Evolutionary conservation across 2,888 invertebrate species (phyloP).

Genomic region (Eurois occulta): DNA sequence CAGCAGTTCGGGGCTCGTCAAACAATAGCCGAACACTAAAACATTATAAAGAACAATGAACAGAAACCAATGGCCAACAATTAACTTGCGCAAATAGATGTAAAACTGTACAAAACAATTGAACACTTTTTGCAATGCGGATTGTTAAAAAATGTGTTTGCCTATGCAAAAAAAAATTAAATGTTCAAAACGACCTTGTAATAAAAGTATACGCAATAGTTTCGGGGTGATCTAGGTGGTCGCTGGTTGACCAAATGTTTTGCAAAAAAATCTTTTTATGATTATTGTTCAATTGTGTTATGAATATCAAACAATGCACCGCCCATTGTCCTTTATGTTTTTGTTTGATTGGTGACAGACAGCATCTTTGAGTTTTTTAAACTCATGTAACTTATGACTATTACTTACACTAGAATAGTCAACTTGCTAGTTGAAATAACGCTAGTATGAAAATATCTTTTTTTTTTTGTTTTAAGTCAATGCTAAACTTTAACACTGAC

Average conservation of each 20-base stretch:
- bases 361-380: slow-evolving; percentile 40
- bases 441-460: neutral
- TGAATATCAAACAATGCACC: slow-evolving; percentile 72
- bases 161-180: slow-evolving; percentile 77
- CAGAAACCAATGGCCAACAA: slow-evolving; percentile 69
- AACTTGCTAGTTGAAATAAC: slow-evolving; percentile 5
- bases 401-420: slow-evolving; percentile 20
- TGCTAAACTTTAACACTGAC: too few relatives aligned
- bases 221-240: slow-evolving; percentile 75
- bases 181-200: slow-evolving; percentile 67
- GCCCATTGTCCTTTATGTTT: slow-evolving; percentile 62
- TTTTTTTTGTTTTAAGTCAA: neutral
- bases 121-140: slow-evolving; percentile 80
- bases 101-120: slow-evolving; percentile 75
- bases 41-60: slow-evolving; percentile 66
- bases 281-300: slow-evolving; percentile 71
- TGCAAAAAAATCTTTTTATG: slow-evolving; percentile 72
- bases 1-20: slow-evolving; percentile 27
- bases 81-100: slow-evolving; percentile 80
- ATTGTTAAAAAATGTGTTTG: slow-evolving; percentile 77
- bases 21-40: slow-evolving; percentile 52
- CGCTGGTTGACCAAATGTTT: slow-evolving; percentile 73
- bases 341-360: slow-evolving; percentile 57
- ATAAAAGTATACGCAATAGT: slow-evolving; percentile 68
- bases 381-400: slow-evolving; percentile 18